Percentiles rank a stretch among this genome's conserved stretches.
phyloP scores from a whole-genome alignment of 2,113 vertebrate species.

The Alces alces region DNA sequence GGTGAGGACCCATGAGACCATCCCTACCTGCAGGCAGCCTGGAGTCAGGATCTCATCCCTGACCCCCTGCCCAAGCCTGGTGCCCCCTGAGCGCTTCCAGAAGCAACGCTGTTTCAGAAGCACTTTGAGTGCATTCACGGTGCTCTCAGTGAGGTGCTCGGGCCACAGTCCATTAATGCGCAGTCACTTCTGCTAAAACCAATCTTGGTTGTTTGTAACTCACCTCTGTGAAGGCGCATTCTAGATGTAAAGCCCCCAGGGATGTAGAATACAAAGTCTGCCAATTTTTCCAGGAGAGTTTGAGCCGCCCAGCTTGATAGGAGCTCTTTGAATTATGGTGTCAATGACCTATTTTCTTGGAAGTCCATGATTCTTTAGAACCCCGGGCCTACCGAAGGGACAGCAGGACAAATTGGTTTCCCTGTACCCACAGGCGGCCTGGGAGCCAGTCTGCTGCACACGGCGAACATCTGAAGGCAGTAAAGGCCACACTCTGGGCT shows the following conservation, averaged over 20 bases:
- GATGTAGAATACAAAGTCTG: neutral
- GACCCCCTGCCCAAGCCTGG: neutral
- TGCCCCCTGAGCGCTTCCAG: neutral
- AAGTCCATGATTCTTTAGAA: neutral
- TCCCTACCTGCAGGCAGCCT: neutral
- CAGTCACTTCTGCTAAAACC: neutral
- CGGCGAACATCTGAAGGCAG: neutral
- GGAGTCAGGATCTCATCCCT: neutral
- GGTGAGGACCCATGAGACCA: neutral
- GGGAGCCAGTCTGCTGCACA: neutral
- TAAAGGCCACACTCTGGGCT: neutral
- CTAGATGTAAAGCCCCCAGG: neutral
- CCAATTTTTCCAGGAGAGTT: neutral
- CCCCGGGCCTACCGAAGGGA: neutral
- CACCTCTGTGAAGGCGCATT: neutral
- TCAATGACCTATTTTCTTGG: neutral
- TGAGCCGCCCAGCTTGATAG: rapidly evolving
- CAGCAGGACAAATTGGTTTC: neutral
- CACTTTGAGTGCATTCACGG: rapidly evolving
- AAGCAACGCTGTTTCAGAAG: rapidly evolving
- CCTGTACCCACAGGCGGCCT: neutral
- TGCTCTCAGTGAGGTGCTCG: rapidly evolving
- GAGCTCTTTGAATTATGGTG: neutral
- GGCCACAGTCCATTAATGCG: rapidly evolving
- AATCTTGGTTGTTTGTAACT: neutral